Conservation (phyloP, 2,113 vertebrate species). For the Orcinus orca region DNA sequence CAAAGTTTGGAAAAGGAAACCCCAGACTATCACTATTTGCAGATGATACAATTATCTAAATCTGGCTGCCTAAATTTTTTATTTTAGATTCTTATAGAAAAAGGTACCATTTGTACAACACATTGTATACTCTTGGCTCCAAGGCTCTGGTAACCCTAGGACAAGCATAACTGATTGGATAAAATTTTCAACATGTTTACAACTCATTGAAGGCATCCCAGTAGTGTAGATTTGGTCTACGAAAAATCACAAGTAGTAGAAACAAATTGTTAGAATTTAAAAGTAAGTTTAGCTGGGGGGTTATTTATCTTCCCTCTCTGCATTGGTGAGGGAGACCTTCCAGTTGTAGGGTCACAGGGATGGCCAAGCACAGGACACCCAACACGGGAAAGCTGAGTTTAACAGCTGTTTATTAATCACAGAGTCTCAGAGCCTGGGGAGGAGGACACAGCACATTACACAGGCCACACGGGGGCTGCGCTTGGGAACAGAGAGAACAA, state of each 20-base stretch:
- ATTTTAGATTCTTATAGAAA: neutral
- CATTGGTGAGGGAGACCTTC: neutral
- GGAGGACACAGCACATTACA: accelerated
- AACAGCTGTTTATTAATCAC: neutral
- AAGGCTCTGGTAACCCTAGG: neutral
- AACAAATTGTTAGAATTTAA: neutral
- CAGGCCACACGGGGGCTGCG: too few relatives aligned
- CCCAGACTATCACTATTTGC: neutral
- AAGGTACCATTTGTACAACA: neutral
- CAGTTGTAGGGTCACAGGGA: accelerated
- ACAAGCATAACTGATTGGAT: neutral
- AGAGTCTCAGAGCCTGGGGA: neutral
- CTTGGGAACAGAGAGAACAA: neutral
- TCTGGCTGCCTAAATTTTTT: neutral
- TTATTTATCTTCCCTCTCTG: neutral
- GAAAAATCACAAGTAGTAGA: neutral
- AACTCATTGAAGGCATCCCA: too few relatives aligned
- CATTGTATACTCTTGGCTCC: neutral
- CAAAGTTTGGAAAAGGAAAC: neutral
- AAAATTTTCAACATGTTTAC: neutral
- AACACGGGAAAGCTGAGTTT: neutral
- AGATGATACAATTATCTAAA: too few relatives aligned
- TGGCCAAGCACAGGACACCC: neutral
- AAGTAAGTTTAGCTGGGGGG: neutral
- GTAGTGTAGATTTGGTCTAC: too few relatives aligned